Percentiles rank a stretch among this genome's conserved stretches.
Evolutionary conservation across 2,113 vertebrate species (phyloP).

Genomic region (Eidolon helvum): DNA sequence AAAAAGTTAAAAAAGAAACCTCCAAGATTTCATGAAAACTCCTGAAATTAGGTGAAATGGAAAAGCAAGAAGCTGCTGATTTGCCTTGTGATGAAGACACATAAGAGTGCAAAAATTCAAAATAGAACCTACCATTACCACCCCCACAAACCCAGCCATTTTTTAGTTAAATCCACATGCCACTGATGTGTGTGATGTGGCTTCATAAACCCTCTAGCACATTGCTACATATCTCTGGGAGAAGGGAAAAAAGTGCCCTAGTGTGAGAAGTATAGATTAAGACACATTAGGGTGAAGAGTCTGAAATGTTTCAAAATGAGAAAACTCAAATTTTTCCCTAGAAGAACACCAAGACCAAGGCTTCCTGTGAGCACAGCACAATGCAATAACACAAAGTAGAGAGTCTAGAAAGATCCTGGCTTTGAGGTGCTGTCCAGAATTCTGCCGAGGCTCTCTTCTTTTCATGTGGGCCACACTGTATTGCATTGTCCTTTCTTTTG

Average conservation of each 20-base stretch:
- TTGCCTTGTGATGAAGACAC: neutral
- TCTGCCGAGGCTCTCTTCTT: neutral
- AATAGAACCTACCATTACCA: accelerated
- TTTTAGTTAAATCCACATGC: neutral
- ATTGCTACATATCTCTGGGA: neutral
- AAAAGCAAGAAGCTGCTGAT: neutral
- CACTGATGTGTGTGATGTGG: accelerated
- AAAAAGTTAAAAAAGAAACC: neutral
- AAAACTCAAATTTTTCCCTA: neutral
- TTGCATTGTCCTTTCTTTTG: neutral
- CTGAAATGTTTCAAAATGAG: constrained; percentile 18
- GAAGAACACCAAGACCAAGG: neutral
- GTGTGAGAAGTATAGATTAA: neutral
- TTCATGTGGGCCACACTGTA: neutral
- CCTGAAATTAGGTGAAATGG: neutral
- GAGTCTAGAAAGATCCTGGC: neutral
- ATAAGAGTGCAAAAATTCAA: neutral
- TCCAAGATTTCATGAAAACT: constrained; percentile 14
- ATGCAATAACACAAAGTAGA: accelerated
- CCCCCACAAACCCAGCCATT: too few relatives aligned
- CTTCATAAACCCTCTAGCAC: neutral
- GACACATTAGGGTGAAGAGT: neutral
- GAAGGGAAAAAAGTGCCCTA: neutral
- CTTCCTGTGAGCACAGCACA: neutral
- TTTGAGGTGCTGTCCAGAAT: neutral